phyloP scores from a whole-genome alignment of 1,140 invertebrate species.

The Ceratitis capitata region DNA sequence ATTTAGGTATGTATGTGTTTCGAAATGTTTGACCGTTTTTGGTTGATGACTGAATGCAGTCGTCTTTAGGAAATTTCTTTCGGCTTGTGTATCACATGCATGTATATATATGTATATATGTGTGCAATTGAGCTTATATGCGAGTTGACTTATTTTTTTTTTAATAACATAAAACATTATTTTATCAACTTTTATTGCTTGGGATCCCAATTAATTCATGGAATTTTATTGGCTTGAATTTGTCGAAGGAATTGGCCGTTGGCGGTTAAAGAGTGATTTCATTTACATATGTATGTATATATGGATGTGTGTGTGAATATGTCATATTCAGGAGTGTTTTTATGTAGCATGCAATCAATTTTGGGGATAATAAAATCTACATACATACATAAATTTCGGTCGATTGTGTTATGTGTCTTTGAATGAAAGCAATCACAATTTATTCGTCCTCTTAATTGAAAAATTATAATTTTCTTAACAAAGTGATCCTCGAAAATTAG shows the following conservation, averaged over 20 bases:
- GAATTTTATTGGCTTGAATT: background rate
- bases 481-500: no score
- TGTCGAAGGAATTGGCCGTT: background rate
- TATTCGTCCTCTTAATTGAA: no score
- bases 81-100: background rate
- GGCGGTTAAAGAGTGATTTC: background rate
- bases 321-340: no score
- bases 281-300: no score
- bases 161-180: background rate
- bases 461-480: no score
- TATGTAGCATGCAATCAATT: background rate
- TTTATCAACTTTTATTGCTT: background rate
- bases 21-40: background rate
- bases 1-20: background rate
- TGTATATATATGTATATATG: background rate
- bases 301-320: background rate
- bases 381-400: no score
- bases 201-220: background rate
- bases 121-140: no score
- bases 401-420: no score
- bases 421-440: no score
- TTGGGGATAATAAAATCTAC: no score
- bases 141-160: background rate
- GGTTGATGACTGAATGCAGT: background rate
- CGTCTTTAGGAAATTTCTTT: background rate